Conservation (phyloP, 2,797 vertebrate species). For the Falco columbarius region DNA sequence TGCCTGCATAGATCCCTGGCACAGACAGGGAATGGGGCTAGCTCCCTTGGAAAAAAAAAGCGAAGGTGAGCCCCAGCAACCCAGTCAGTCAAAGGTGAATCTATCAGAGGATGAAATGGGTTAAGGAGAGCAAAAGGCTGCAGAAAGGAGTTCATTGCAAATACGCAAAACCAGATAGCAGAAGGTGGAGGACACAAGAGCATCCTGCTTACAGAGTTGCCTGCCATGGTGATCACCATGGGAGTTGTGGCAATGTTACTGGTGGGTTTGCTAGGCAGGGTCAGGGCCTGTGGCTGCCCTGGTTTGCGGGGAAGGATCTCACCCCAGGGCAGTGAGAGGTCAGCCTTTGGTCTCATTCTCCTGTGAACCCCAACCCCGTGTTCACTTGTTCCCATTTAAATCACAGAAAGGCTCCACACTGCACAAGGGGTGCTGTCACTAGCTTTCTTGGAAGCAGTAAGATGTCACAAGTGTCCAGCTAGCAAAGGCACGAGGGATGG, state of each 20-base stretch:
- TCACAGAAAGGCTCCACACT: not conserved
- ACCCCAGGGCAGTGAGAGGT: not conserved
- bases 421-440: accelerated
- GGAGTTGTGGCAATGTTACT: not conserved
- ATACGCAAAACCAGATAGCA: not conserved
- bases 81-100: no score
- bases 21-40: not conserved
- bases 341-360: not conserved
- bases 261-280: not conserved
- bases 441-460: not conserved
- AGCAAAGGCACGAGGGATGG: not conserved
- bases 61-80: not conserved
- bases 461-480: accelerated
- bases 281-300: not conserved
- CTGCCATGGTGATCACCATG: not conserved
- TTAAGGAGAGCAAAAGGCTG: not conserved
- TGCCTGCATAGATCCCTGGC: not conserved
- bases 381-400: not conserved
- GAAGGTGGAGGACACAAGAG: not conserved
- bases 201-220: not conserved
- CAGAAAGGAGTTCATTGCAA: not conserved
- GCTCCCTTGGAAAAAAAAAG: not conserved
- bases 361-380: not conserved
- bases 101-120: not conserved
- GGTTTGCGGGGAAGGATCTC: not conserved